A percentile compares a stretch with the other conserved stretches of the same genome.
These are phyloP conservation scores for Caenorhabditis wallacei DNA, from an alignment of 2,888 invertebrate species.

Conservation along the genomic window DNA sequence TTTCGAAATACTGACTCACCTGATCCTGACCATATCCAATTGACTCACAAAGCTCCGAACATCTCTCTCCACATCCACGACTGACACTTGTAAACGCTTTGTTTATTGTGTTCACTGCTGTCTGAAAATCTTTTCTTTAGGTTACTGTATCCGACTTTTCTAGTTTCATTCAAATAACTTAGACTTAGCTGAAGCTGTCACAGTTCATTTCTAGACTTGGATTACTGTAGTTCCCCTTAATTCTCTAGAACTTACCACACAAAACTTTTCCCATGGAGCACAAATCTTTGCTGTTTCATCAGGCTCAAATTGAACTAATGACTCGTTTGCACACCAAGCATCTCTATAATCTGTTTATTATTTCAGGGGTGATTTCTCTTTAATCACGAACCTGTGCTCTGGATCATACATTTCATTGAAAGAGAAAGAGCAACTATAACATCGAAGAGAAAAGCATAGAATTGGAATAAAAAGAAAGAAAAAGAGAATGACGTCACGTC, in stretches of 20 bases:
- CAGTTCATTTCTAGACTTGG: no score
- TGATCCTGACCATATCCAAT: constrained; percentile 81
- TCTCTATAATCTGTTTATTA: constrained; percentile 66
- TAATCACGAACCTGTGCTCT: constrained; percentile 71
- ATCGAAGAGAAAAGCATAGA: constrained; percentile 64
- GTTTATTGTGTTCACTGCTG: constrained; percentile 78
- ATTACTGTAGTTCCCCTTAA: background rate
- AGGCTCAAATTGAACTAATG: constrained; percentile 72
- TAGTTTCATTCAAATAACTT: no score
- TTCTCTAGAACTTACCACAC: constrained; percentile 73
- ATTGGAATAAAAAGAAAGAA: constrained; percentile 20
- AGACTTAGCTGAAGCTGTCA: no score
- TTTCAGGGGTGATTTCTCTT: background rate
- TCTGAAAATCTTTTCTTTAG: constrained; percentile 68
- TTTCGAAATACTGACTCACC: constrained; percentile 57
- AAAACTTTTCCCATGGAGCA: constrained; percentile 80
- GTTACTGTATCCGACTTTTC: no score
- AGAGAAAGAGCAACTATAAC: constrained; percentile 80
- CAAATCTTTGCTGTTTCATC: constrained; percentile 79
- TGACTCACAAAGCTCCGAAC: constrained; percentile 78
- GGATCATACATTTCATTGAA: constrained; percentile 80
- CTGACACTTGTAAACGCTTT: constrained; percentile 79
- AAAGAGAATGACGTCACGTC: constrained; percentile 71
- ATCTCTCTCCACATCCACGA: constrained; percentile 78
- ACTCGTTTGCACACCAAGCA: constrained; percentile 81